Base-by-base conservation (phyloP, 2,888 invertebrate genomes). In the Ernsta delagoae region DNA sequence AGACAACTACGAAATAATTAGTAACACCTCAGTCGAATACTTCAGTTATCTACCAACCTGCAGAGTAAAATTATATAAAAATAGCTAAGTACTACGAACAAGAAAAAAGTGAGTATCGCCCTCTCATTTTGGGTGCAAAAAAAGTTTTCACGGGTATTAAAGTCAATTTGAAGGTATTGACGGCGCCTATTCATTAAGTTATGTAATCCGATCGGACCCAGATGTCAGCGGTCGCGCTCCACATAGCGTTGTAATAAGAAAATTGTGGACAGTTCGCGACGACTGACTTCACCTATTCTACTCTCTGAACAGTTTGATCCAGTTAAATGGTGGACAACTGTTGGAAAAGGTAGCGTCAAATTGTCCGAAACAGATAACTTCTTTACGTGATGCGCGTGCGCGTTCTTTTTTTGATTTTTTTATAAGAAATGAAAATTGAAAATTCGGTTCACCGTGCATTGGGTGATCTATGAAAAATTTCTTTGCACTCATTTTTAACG, bases 171-270 rank as follows among this genome's bases (percentile, higher is more conserved):
- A 63, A 53, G 12, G 36, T 36, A 62, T 62, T 62, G 41, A 54
- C 54, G 56, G 24, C 7, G n/a, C n/a, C 34, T 45, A 56, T 60
- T 60, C 60, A 60, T 56, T 57, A 34, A 12, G 31, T 64, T 64
- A 64, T 57, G 57, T 57, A 57, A 64, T 45, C 43, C 8, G 12
- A 43, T 64, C 43, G 24, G 41, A 8, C 41, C 63, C n/a, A 31
- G 45, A 36, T 45, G 56, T 57, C 57, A 16, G 0, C 45, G 31
- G 65, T 65, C 65, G 34, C 57, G 65, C 57, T 65, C 65, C 57
- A 65, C 11, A 65, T 57, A 65, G 57, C 65, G 1, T 48, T 34
- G 31, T 57, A 65, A 65, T 56, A 57, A 65, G 57, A 57, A 39
- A 39, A 62, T 36, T 50, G 61, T 31, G 5, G 41, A 43, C 54